These are phyloP conservation scores for Dryomyza anilis DNA, from an alignment of 2,888 invertebrate genomes.

Conservation along the genomic window DNA sequence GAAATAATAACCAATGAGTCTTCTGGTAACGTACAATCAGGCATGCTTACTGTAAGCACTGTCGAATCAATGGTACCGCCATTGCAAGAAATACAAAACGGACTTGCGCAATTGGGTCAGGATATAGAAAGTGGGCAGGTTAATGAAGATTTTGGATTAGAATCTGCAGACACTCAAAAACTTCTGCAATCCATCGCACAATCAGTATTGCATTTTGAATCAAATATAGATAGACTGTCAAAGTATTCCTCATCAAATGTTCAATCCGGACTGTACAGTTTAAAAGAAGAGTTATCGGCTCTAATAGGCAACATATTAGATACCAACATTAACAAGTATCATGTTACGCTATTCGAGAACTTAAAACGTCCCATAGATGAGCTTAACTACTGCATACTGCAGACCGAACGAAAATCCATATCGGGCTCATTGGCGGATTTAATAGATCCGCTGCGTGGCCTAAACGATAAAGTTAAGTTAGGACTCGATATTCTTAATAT, in stretches of 20 bases:
- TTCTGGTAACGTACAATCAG: constrained; percentile 49
- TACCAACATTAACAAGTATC: constrained; percentile 54
- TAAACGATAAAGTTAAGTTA: constrained; percentile 55
- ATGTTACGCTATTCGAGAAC: constrained; percentile 62
- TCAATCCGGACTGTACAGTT: constrained; percentile 54
- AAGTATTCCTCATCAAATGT: constrained; percentile 47
- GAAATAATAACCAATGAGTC: constrained; percentile 62
- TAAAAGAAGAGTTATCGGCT: constrained; percentile 65
- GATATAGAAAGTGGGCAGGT: constrained; percentile 59
- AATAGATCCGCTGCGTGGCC: constrained; percentile 54
- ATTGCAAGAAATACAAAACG: constrained; percentile 66
- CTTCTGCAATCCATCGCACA: constrained; percentile 60
- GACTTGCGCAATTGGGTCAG: constrained; percentile 62
- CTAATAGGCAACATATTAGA: constrained; percentile 67
- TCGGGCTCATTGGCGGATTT: constrained; percentile 57
- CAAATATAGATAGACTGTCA: constrained; percentile 55
- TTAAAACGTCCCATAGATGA: constrained; percentile 64
- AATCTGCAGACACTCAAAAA: constrained; percentile 59
- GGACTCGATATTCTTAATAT: constrained; percentile 51
- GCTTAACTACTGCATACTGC: constrained; percentile 60
- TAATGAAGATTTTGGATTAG: constrained; percentile 49
- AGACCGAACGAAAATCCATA: constrained; percentile 59
- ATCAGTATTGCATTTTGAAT: constrained; percentile 59
- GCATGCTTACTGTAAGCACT: constrained; percentile 61
- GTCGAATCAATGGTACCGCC: constrained; percentile 64